Evolutionary conservation across 1,140 invertebrate species (phyloP).

Genomic region (Zaprionus africanus): DNA sequence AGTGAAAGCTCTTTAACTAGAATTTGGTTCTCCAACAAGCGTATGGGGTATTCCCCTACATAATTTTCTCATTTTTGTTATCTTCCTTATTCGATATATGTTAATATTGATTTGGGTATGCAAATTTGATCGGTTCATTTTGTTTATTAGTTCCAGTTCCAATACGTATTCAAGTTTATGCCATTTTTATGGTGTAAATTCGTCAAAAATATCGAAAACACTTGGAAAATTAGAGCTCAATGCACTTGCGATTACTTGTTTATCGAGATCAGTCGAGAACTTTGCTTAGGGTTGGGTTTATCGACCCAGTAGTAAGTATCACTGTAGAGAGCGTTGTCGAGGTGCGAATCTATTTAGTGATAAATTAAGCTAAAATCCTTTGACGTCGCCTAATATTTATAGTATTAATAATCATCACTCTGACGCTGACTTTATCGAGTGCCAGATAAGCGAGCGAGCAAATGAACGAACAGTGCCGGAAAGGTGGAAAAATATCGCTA

Average conservation of each 20-base stretch:
- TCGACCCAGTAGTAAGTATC: not conserved
- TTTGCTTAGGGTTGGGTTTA: not conserved
- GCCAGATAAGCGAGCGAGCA: slow-evolving; percentile 53
- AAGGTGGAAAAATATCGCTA: slow-evolving; percentile 13
- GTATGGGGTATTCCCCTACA: too few relatives aligned
- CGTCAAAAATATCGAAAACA: not conserved
- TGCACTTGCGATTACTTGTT: not conserved
- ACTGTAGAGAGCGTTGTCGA: slow-evolving; percentile 1
- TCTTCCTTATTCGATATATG: not conserved
- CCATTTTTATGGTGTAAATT: not conserved
- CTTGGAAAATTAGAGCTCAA: not conserved
- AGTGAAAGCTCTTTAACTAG: not conserved
- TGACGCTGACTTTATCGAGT: slow-evolving; percentile 58
- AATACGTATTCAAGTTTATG: not conserved
- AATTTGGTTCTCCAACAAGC: not conserved
- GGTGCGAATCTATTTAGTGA: slow-evolving; percentile 53
- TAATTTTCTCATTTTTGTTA: not conserved
- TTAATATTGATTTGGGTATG: not conserved
- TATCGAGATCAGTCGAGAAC: not conserved
- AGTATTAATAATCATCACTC: slow-evolving; percentile 76
- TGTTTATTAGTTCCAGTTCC: not conserved
- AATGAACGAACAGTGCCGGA: not conserved
- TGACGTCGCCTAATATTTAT: slow-evolving; percentile 75
- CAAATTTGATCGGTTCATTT: not conserved
- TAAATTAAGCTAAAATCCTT: slow-evolving; percentile 72